Evolutionary conservation across 2,797 vertebrate species (phyloP), one percentile per base, ranked within the genome.

Genomic region (Sorex maritimensis): DNA sequence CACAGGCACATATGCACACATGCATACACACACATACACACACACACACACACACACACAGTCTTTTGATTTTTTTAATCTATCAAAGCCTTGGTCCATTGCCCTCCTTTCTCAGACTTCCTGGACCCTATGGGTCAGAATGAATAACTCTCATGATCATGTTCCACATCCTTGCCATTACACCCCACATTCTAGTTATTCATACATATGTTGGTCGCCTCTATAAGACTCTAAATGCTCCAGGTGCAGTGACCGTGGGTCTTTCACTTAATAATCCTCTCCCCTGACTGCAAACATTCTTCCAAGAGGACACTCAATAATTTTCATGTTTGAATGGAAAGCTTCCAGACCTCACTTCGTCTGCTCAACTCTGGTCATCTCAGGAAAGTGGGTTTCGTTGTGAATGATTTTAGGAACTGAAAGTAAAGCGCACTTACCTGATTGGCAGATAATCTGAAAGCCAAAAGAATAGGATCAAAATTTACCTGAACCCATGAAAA

Each of bases 111-210:
- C 46, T 30, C 19, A 15, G 55, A 78, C 63, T 80, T 21, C 44
- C 34, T 11, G 1, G 67, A n/a, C 6, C 19, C n/a, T 69, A 49
- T 63, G 8, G 4, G 0, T 44, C 67, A n/a, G 34, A 44, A 34
- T 46, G 46, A 26, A 24, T 75, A 28, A 34, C 52, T 82, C 14
- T 88, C 30, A 2, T 21, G 2, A 21, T 72, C 9, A 0, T 1
- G 1, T 55, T 86, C 21, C 9, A 0, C 0, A 10, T 11, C 11
- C n/a, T 19, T 15, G 1, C 2, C 14, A 5, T 23, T 26, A 28
- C 24, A 21, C 7, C 52, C 30, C 0, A 0, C 3, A 0, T 79
- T 69, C 46, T 85, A 10, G 8, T 55, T 73, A 74, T 28, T 68
- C 26, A 30, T 24, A n/a, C 4, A 19, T 6, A 1, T 0, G 14